These are phyloP conservation scores for Gallinago paraguaiae DNA, from an alignment of 2,113 vertebrate species.

Conservation along the genomic window DNA sequence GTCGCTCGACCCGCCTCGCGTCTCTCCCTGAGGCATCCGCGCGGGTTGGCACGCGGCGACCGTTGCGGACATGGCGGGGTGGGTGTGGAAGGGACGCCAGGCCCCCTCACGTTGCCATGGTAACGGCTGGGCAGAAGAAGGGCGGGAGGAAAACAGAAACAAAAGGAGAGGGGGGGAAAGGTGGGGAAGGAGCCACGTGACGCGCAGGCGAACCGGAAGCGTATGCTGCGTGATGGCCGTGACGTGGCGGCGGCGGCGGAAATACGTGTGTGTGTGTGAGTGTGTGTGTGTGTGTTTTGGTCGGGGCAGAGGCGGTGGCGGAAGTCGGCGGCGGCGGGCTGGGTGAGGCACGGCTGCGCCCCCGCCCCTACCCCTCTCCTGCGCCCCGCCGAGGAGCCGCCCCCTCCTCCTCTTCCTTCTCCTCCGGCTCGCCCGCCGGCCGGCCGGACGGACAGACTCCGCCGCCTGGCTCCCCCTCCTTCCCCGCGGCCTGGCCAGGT, in stretches of 20 bases:
- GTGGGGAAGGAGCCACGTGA: background rate
- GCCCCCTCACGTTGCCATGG: too few species aligned
- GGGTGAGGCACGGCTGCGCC: conserved; percentile 37
- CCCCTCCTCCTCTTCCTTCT: background rate
- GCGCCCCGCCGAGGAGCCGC: background rate
- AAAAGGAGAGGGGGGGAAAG: background rate
- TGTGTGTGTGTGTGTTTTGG: conserved; percentile 55
- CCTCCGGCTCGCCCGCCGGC: background rate
- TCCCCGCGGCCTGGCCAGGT: conserved; percentile 7
- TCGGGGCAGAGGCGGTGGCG: conserved; percentile 49
- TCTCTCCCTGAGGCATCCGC: background rate
- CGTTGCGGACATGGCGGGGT: rapidly evolving
- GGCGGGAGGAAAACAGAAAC: background rate
- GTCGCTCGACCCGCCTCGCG: too few species aligned
- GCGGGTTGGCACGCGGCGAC: background rate
- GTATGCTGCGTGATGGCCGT: background rate
- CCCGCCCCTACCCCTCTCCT: background rate
- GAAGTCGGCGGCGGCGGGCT: conserved; percentile 43
- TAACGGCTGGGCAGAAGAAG: rapidly evolving
- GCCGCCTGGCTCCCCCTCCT: background rate
- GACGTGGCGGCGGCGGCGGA: conserved; percentile 37
- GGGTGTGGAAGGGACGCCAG: background rate
- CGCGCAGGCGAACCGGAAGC: background rate
- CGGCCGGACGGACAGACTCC: background rate
- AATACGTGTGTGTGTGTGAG: background rate